Conservation (phyloP, 2,888 invertebrate species). For the Cerastis leucographa region DNA sequence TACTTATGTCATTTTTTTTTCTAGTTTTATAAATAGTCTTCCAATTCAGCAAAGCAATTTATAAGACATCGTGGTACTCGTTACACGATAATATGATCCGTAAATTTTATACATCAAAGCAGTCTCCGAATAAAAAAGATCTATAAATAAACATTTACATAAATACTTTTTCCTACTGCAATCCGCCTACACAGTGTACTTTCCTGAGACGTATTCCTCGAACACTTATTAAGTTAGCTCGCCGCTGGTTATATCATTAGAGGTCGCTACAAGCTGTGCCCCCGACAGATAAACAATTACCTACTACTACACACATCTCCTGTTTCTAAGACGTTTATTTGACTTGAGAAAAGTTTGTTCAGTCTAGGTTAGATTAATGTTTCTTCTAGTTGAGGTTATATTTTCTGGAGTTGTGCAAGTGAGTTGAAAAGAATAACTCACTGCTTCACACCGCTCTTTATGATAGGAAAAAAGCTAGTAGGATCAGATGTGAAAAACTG, state of each 20-base stretch:
- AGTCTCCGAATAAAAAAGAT: background rate
- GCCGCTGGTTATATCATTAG: conserved; percentile 46
- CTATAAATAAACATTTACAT: background rate
- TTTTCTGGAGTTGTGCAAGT: background rate
- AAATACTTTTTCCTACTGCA: conserved; percentile 16
- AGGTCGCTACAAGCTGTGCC: conserved; percentile 43
- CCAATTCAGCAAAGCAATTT: background rate
- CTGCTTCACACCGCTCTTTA: no score
- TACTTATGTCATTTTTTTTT: no score
- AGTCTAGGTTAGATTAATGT: background rate
- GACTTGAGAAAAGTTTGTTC: conserved; percentile 21
- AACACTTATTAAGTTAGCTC: conserved; percentile 58
- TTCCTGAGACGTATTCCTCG: conserved; percentile 30
- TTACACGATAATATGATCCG: background rate
- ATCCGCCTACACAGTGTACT: conserved; percentile 5
- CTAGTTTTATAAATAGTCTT: background rate
- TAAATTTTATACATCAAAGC: background rate
- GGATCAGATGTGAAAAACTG: no score
- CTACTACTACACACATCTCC: conserved; percentile 21
- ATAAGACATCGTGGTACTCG: background rate
- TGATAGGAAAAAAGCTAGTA: no score
- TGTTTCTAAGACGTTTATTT: conserved; percentile 34
- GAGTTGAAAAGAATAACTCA: no score
- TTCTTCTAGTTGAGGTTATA: background rate
- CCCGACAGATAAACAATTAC: conserved; percentile 58